phyloP scores from a whole-genome alignment of 2,888 invertebrate genomes.

The Clostera curtula region DNA sequence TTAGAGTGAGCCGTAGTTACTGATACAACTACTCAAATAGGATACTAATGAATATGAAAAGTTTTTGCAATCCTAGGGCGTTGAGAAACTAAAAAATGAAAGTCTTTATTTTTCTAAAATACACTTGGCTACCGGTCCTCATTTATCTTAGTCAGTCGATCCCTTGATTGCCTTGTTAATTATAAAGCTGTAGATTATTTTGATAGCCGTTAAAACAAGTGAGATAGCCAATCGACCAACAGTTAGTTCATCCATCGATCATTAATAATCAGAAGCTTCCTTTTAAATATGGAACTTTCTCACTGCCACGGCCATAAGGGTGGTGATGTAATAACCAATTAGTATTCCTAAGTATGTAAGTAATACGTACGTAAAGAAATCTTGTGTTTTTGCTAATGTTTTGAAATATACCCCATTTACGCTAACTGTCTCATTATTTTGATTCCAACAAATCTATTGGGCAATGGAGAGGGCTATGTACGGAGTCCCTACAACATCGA shows the following conservation, averaged over 20 bases:
- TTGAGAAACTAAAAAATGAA: background rate
- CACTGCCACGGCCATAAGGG: conserved; percentile 14
- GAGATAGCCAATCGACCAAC: conserved; percentile 13
- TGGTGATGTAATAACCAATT: conserved; percentile 4
- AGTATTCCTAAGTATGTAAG: background rate
- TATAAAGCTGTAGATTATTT: conserved; percentile 25
- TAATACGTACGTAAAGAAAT: no score
- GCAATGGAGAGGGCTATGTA: no score
- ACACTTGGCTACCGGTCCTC: conserved; percentile 1
- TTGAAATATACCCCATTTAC: no score
- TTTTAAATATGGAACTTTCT: conserved; percentile 19
- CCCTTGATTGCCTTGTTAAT: conserved; percentile 16
- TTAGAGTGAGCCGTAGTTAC: no score
- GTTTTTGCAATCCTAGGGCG: background rate
- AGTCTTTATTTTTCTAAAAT: background rate
- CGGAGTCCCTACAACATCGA: no score
- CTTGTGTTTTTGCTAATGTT: no score
- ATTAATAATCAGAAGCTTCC: conserved; percentile 36
- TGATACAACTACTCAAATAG: no score
- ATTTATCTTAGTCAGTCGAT: conserved; percentile 2
- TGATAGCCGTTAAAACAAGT: conserved; percentile 28
- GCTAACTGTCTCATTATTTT: no score
- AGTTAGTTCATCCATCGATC: conserved; percentile 27
- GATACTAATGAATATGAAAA: no score
- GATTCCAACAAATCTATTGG: no score